Base-by-base conservation (phyloP, 1,140 invertebrate genomes). In the Orchesella cincta region DNA sequence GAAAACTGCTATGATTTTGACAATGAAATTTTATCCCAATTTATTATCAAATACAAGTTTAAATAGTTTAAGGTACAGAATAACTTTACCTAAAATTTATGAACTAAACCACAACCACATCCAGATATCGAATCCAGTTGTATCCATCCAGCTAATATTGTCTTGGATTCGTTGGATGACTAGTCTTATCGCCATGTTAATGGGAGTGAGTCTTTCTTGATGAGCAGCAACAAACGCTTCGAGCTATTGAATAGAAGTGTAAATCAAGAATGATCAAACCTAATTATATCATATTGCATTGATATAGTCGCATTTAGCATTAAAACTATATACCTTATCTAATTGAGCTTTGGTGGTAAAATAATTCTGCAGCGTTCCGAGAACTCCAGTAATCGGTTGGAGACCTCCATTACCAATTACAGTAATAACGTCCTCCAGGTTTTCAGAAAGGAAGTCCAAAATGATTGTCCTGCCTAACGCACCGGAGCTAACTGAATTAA, bases 21-120 rank as follows among this genome's bases (percentile, higher is more conserved):
- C n/a, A n/a, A n/a, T n/a, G n/a, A n/a, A n/a, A n/a, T n/a, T n/a
- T n/a, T n/a, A n/a, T n/a, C n/a, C n/a, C n/a, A n/a, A n/a, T n/a
- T n/a, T n/a, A n/a, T n/a, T n/a, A n/a, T n/a, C n/a, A n/a, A n/a
- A n/a, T n/a, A n/a, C n/a, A n/a, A n/a, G n/a, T n/a, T n/a, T n/a
- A n/a, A n/a, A n/a, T n/a, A n/a, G n/a, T n/a, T n/a, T n/a, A n/a
- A n/a, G n/a, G n/a, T n/a, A n/a, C n/a, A n/a, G n/a, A n/a, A n/a
- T n/a, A n/a, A n/a, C n/a, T n/a, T n/a, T n/a, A n/a, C n/a, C n/a
- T n/a, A n/a, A n/a, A n/a, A n/a, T n/a, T n/a, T n/a, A n/a, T n/a
- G n/a, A n/a, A n/a, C n/a, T n/a, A 57, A 57, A 67, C 62, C 62
- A 67, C 12, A 67, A 31, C 62, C 62, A 67, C 14, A 23, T 67